Conservation (phyloP, 2,113 vertebrate genomes). For the Hydropotes inermis region DNA sequence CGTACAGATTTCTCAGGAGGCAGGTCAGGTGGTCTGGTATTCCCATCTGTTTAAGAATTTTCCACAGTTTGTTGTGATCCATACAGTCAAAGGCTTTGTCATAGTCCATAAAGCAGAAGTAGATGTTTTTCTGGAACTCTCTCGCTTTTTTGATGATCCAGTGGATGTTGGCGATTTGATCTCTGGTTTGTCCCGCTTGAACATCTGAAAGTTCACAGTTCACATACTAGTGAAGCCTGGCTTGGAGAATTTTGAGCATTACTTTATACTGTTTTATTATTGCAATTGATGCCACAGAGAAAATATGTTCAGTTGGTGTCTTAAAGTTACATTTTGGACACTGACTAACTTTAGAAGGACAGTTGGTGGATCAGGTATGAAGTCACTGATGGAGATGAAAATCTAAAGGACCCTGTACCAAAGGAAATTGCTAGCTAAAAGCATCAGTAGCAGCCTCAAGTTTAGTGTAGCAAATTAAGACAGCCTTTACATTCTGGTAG, state of each 20-base stretch:
- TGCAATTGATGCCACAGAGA: background rate
- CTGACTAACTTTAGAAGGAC: background rate
- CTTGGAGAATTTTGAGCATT: background rate
- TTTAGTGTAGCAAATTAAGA: background rate
- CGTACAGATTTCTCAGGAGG: background rate
- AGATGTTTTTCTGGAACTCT: background rate
- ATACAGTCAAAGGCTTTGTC: background rate
- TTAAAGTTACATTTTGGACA: background rate
- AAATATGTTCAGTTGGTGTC: background rate
- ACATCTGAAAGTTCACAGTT: background rate
- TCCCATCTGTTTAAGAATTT: background rate
- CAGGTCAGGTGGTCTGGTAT: background rate
- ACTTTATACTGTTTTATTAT: background rate
- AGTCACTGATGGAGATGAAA: background rate
- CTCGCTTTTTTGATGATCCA: background rate
- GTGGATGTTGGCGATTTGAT: background rate
- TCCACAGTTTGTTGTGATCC: background rate
- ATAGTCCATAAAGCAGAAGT: background rate
- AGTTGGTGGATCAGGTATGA: background rate
- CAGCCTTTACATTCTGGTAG: background rate
- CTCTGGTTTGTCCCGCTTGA: background rate
- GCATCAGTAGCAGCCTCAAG: background rate
- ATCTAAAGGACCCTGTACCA: background rate
- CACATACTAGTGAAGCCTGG: background rate
- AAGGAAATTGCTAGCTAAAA: background rate